A percentile compares a stretch with the other conserved stretches of the same genome.
phyloP scores from a whole-genome alignment of 1,140 invertebrate genomes.

The Hirudo medicinalis region DNA sequence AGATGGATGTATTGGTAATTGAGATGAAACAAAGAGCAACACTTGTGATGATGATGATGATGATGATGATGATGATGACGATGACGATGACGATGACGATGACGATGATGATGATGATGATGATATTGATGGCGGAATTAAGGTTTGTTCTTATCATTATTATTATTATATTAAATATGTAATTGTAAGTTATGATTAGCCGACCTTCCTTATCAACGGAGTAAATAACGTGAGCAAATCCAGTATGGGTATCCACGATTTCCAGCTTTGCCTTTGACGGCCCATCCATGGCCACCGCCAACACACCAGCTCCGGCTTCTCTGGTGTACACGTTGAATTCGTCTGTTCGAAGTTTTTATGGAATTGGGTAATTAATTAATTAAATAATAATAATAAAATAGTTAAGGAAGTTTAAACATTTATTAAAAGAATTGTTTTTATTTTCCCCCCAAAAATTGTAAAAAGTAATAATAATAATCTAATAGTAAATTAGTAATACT shows the following conservation, averaged over 20 bases:
- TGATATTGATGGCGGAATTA: no score
- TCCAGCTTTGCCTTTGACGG: conserved; percentile 60
- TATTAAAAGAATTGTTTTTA: no score
- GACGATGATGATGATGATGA: no score
- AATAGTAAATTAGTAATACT: no score
- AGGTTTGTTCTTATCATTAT: no score
- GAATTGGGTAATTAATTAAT: not conserved
- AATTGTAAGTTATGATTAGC: conserved; percentile 42
- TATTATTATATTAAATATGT: no score
- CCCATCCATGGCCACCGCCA: conserved; percentile 82
- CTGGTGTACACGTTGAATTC: conserved; percentile 90
- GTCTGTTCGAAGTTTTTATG: conserved; percentile 45
- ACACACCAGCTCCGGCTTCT: conserved; percentile 75
- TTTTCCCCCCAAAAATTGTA: no score
- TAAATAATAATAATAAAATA: not conserved
- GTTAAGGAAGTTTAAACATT: no score
- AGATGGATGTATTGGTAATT: no score
- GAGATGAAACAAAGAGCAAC: no score
- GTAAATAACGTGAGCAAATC: conserved; percentile 11
- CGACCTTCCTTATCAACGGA: conserved; percentile 48
- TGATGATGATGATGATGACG: conserved; percentile 49
- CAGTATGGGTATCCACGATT: conserved; percentile 10
- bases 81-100: conserved; percentile 19
- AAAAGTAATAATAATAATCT: no score
- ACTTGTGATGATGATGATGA: no score